Percentiles rank a stretch among this genome's conserved stretches.
Conservation (phyloP, 1,140 invertebrate species). For the Ips typographus region DNA sequence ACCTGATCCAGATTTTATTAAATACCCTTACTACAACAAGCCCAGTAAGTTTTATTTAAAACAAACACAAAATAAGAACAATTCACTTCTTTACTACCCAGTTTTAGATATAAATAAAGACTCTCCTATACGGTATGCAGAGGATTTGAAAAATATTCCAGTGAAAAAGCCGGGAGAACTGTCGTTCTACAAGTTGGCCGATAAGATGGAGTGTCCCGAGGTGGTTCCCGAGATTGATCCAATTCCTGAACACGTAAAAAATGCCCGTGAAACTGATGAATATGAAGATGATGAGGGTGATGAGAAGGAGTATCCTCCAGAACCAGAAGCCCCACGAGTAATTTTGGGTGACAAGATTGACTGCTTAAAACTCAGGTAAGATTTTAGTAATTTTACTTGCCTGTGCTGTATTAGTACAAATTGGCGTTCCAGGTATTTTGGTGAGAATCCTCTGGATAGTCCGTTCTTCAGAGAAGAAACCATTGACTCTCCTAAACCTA, state of each 20-base stretch:
- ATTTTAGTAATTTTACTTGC: neutral
- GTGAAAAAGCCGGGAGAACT: slow-evolving; percentile 58
- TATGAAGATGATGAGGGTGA: slow-evolving; percentile 42
- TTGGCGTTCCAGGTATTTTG: slow-evolving; percentile 61
- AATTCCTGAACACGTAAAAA: slow-evolving; percentile 57
- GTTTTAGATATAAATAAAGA: slow-evolving; percentile 50
- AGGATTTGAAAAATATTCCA: slow-evolving; percentile 59
- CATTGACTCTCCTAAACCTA: slow-evolving; percentile 38
- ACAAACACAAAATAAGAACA: slow-evolving; percentile 2
- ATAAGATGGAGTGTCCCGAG: slow-evolving; percentile 55
- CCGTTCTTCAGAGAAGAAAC: slow-evolving; percentile 68
- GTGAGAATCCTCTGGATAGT: slow-evolving; percentile 70
- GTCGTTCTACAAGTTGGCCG: slow-evolving; percentile 61
- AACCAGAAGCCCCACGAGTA: slow-evolving; percentile 53
- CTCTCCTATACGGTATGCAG: slow-evolving; percentile 62
- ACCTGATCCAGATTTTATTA: slow-evolving; percentile 11
- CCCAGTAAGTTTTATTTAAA: slow-evolving; percentile 11
- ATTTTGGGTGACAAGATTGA: slow-evolving; percentile 69
- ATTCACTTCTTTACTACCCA: neutral
- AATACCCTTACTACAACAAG: slow-evolving; percentile 45
- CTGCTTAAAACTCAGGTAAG: slow-evolving; percentile 63
- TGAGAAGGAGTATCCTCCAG: slow-evolving; percentile 13
- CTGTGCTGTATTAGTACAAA: too few species aligned
- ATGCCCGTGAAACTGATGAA: slow-evolving; percentile 43
- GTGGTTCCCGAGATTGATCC: slow-evolving; percentile 56